Evolutionary conservation across 2,113 vertebrate genomes (phyloP), one percentile per base, ranked within the genome.

Genomic region (Peromyscus polionotus): DNA sequence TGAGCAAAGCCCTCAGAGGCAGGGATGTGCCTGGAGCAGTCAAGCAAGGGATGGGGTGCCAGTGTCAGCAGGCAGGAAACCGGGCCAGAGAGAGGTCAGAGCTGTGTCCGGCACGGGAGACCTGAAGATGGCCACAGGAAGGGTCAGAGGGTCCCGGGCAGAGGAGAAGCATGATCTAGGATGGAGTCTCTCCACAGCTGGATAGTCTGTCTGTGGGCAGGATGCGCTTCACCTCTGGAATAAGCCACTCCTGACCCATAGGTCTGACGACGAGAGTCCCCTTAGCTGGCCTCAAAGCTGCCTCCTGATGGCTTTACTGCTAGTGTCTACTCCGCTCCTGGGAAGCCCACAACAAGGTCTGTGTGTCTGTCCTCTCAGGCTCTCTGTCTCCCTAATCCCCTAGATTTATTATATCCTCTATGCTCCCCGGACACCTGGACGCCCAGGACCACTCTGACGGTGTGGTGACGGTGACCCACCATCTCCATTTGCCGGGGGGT

Each of bases 31-130:
- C 63, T 68, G 12, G 3, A 48, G 12, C 6, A 16, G 8, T 89
- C 33, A 85, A 79, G 33, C 54, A 81, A 63, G 68, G 61, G 11
- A 80, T 20, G 3, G 19, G 12, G 24, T 19, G 36, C 70, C 59
- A 16, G 36, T 24, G 20, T 76, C 24, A 20, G 36, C 26, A 0
- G 22, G 36, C 26, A 70, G 45, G 57, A 59, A 54, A 63, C 28
- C n/a, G 67, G 90, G 26, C 14, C 83, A 26, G 77, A 96, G 91
- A 31, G 83, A 76, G 61, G 76, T 72, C 36, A 75, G 93, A 42
- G 61, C 26, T 0, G 0, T 45, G 20, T 22, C 39, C 36, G 73
- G 75, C 5, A 7, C 1, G 51, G 8, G 36, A 81, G 83, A 54
- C 14, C 57, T n/a, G 67, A 63, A 42, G 81, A 61, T 1, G 22